These are phyloP conservation scores for Ectemnius lituratus DNA, from an alignment of 2,888 invertebrate genomes.

Conservation along the genomic window DNA sequence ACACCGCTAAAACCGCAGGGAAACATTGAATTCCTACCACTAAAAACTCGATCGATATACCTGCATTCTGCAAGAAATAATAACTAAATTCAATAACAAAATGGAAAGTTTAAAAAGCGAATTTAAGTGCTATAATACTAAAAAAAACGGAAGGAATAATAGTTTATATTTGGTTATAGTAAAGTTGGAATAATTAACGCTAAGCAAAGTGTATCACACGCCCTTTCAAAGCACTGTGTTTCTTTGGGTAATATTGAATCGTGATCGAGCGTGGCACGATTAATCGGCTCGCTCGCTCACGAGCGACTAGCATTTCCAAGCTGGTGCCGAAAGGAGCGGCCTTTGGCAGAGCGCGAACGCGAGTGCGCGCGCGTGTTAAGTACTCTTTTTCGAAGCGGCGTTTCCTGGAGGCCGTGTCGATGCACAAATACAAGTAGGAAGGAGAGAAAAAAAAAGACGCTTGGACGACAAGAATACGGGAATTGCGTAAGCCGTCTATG, in stretches of 20 bases:
- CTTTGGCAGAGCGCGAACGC: not conserved
- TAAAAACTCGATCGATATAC: too few species aligned
- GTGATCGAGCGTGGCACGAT: constrained; percentile 1
- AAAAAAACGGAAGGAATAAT: too few species aligned
- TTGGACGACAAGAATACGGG: constrained; percentile 21
- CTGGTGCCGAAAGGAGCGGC: not conserved
- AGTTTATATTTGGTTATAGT: too few species aligned
- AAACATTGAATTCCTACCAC: too few species aligned
- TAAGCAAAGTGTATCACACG: too few species aligned
- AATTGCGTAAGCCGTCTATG: constrained; percentile 17
- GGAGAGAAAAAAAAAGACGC: not conserved
- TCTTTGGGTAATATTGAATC: not conserved
- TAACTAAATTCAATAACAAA: too few species aligned
- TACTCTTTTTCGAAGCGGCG: not conserved
- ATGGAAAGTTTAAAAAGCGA: too few species aligned
- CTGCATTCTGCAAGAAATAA: too few species aligned
- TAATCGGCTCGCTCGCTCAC: not conserved
- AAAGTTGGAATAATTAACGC: too few species aligned
- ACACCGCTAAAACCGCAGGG: too few species aligned
- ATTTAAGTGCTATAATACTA: too few species aligned
- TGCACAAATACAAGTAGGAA: too few species aligned
- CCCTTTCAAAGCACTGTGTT: not conserved
- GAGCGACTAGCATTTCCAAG: not conserved
- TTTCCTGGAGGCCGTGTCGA: not conserved
- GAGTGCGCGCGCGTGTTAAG: not conserved